phyloP scores from a whole-genome alignment of 2,113 vertebrate genomes.

The Progne subis region DNA sequence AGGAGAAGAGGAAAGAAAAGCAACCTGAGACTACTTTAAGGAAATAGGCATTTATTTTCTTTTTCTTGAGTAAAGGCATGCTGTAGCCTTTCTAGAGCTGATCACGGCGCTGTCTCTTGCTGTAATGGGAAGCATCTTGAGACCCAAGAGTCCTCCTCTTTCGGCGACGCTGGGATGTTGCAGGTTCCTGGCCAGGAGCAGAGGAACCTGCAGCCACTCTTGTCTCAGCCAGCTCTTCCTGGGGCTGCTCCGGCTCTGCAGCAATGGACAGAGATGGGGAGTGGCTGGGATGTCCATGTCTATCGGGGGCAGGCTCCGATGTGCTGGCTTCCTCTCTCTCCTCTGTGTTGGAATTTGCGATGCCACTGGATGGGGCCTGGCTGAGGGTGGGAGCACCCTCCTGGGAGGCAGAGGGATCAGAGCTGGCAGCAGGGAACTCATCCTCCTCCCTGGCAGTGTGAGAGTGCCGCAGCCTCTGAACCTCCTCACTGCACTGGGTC shows the following conservation, averaged over 20 bases:
- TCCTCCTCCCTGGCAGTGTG: not conserved
- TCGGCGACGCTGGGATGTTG: accelerated
- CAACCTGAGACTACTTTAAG: not conserved
- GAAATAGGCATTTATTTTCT: not conserved
- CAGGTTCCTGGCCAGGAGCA: not conserved
- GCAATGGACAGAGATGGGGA: not conserved
- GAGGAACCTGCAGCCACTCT: not conserved
- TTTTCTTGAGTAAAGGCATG: not conserved
- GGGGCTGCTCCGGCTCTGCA: not conserved
- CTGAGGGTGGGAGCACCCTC: not conserved
- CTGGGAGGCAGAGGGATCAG: not conserved
- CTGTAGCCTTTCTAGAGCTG: not conserved
- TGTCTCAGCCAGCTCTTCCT: not conserved
- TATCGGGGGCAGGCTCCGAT: accelerated
- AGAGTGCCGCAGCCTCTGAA: not conserved
- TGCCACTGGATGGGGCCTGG: not conserved
- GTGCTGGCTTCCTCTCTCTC: not conserved
- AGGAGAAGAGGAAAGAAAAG: not conserved
- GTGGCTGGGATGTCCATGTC: no score
- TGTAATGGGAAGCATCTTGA: not conserved
- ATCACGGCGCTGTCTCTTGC: not conserved
- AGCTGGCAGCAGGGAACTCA: not conserved
- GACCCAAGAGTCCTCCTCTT: not conserved
- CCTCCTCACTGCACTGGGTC: not conserved
- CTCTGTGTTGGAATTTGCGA: accelerated